Evolutionary conservation across 1,140 invertebrate genomes (phyloP).

Genomic region (Drosophila guanche): DNA sequence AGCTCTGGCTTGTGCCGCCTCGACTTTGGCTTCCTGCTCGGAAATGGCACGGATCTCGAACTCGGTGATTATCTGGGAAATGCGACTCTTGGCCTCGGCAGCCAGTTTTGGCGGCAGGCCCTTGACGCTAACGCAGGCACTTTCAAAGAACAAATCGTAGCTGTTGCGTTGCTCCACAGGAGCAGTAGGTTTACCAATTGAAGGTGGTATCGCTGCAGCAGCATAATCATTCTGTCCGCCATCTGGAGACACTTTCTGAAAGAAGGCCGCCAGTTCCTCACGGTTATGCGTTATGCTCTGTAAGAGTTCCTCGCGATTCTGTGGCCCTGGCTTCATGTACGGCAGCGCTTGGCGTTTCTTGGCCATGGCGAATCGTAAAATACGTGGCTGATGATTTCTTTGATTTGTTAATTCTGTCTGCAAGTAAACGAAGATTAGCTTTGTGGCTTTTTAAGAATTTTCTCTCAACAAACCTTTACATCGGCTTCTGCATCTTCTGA

Average conservation of each 20-base stretch:
- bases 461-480: neutral
- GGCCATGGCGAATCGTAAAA: slow-evolving; percentile 1
- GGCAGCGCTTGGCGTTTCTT: neutral
- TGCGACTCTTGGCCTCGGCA: slow-evolving; percentile 67
- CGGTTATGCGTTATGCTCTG: slow-evolving; percentile 41
- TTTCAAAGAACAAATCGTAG: slow-evolving; percentile 76
- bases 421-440: neutral
- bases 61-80: slow-evolving; percentile 71
- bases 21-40: slow-evolving; percentile 46
- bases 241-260: slow-evolving; percentile 13
- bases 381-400: neutral
- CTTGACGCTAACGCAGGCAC: slow-evolving; percentile 69
- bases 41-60: slow-evolving; percentile 75
- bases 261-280: slow-evolving; percentile 30
- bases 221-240: neutral
- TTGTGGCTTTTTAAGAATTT: neutral
- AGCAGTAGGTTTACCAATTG: too few species aligned
- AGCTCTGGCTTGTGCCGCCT: slow-evolving; percentile 3
- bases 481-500: neutral
- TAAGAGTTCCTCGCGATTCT: slow-evolving; percentile 42
- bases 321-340: slow-evolving; percentile 9
- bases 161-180: slow-evolving; percentile 44
- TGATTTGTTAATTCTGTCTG: neutral
- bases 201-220: neutral
- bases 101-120: slow-evolving; percentile 67